phyloP scores from a whole-genome alignment of 2,797 vertebrate genomes.

The Bryconaethiops microstoma region DNA sequence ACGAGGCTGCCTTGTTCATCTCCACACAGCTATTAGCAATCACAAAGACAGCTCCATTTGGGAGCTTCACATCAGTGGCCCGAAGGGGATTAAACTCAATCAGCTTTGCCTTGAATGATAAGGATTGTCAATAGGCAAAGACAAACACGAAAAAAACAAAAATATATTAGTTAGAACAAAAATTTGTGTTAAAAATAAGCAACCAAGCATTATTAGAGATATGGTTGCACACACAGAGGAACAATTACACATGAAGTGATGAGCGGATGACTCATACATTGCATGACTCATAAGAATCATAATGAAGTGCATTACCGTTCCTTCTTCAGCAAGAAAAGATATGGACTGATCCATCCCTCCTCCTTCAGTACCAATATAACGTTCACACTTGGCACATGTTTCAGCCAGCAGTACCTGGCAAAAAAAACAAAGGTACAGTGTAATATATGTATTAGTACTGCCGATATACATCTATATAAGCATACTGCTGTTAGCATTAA shows the following conservation, averaged over 20 bases:
- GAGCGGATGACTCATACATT: neutral
- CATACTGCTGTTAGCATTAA: neutral
- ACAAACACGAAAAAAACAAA: slow-evolving; percentile 9
- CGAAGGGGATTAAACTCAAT: slow-evolving; percentile 93
- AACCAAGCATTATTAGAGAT: neutral
- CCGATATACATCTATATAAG: neutral
- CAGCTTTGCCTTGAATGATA: slow-evolving; percentile 87
- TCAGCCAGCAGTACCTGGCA: slow-evolving; percentile 89
- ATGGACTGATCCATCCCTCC: slow-evolving; percentile 99
- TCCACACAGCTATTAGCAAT: slow-evolving; percentile 95
- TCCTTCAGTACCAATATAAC: slow-evolving; percentile 94
- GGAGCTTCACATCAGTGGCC: slow-evolving; percentile 90
- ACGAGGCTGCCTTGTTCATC: slow-evolving; percentile 97
- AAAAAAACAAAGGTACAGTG: neutral
- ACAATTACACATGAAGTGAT: neutral
- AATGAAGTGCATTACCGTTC: slow-evolving; percentile 79
- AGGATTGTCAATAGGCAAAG: slow-evolving; percentile 44
- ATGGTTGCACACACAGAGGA: neutral
- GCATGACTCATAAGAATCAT: slow-evolving; percentile 33
- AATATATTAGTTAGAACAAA: neutral
- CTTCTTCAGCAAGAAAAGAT: slow-evolving; percentile 93
- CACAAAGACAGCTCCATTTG: slow-evolving; percentile 89
- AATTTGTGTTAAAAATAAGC: neutral
- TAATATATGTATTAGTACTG: neutral
- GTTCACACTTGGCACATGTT: slow-evolving; percentile 90